phyloP scores from a whole-genome alignment of 2,113 vertebrate genomes.

The Struthidea cinerea region DNA sequence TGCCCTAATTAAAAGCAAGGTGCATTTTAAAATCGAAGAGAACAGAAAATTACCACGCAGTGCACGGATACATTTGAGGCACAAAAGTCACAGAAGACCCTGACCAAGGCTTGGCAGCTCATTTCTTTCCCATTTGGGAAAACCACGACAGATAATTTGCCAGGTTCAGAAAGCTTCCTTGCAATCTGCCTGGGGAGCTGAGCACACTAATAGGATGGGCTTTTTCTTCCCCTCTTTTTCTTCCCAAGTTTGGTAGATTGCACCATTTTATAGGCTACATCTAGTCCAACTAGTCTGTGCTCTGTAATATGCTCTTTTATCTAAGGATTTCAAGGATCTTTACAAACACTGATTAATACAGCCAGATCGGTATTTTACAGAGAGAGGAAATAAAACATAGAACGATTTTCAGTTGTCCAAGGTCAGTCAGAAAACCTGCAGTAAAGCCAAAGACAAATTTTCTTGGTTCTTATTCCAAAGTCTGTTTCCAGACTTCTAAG shows the following conservation, averaged over 20 bases:
- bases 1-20: neutral
- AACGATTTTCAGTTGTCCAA: conserved; percentile 25
- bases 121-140: neutral
- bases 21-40: neutral
- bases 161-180: neutral
- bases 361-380: neutral
- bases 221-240: neutral
- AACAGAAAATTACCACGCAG: neutral
- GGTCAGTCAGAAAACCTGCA: conserved; percentile 39
- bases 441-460: conserved; percentile 31
- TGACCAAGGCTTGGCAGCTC: neutral
- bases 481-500: conserved; percentile 19
- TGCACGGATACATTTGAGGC: neutral
- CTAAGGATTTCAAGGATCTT: conserved; percentile 19
- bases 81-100: neutral
- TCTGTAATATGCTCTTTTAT: neutral
- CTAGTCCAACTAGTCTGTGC: neutral
- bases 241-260: neutral
- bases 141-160: neutral
- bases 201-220: neutral
- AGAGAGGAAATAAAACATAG: conserved; percentile 17
- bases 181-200: neutral
- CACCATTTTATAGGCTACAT: neutral
- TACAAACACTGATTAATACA: conserved; percentile 36
- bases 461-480: conserved; percentile 1